phyloP scores from a whole-genome alignment of 2,888 invertebrate species.

The Leucania comma region DNA sequence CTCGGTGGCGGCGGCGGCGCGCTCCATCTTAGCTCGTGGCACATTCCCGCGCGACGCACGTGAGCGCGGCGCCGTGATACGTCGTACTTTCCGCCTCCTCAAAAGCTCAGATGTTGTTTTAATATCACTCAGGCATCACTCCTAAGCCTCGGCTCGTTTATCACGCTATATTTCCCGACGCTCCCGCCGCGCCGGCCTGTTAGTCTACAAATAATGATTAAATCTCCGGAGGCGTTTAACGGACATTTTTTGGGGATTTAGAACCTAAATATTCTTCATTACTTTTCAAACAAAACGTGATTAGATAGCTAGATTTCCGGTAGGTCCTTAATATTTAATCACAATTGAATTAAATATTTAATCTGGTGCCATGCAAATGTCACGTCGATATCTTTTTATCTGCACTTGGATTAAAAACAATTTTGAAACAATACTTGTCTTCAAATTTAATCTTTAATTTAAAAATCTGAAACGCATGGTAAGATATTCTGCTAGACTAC shows the following conservation, averaged over 20 bases:
- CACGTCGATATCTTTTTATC: not conserved
- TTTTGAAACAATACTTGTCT: constrained; percentile 1
- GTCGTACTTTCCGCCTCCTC: not conserved
- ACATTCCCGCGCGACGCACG: constrained; percentile 10
- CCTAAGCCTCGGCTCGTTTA: constrained; percentile 15
- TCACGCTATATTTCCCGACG: constrained; percentile 12
- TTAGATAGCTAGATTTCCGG: not conserved
- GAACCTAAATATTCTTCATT: not conserved
- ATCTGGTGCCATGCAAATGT: not conserved
- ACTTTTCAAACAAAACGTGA: no score
- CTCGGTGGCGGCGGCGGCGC: not conserved
- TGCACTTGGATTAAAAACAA: not conserved
- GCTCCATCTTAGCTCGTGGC: constrained; percentile 11
- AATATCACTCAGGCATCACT: constrained; percentile 15
- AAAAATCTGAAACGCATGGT: not conserved
- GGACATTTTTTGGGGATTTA: not conserved
- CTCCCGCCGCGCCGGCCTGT: not conserved
- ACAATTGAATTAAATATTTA: not conserved
- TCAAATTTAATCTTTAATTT: constrained; percentile 4
- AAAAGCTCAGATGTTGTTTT: constrained; percentile 25
- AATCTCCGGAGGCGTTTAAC: constrained; percentile 15
- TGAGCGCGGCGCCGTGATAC: constrained; percentile 8
- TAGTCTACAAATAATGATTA: constrained; percentile 7
- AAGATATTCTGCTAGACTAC: not conserved
- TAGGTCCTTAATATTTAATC: no score